Percentiles rank a stretch among this genome's conserved stretches.
phyloP scores from a whole-genome alignment of 2,113 vertebrate species.

The Sinocyclocheilus grahami region DNA sequence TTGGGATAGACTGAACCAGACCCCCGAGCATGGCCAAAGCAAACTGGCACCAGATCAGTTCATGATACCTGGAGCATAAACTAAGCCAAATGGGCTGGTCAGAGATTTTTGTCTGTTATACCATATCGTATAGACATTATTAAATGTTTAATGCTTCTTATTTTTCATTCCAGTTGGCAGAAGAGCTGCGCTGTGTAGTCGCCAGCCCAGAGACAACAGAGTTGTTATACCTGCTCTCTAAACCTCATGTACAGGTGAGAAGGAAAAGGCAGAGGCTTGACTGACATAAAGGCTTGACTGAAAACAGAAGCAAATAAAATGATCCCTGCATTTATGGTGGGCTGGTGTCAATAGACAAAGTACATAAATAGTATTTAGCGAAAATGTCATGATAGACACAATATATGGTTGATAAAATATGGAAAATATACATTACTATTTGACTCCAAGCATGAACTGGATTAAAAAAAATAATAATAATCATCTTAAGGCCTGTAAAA shows the following conservation, averaged over 20 bases:
- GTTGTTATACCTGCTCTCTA: slow-evolving; percentile 64
- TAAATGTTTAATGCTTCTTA: not conserved
- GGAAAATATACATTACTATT: not conserved
- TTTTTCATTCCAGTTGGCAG: slow-evolving; percentile 60
- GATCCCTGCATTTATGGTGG: not conserved
- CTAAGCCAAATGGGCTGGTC: not conserved
- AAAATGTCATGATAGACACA: not conserved
- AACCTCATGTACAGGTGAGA: slow-evolving; percentile 71
- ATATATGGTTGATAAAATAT: not conserved
- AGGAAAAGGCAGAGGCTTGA: not conserved
- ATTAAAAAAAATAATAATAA: not conserved
- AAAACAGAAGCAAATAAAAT: slow-evolving; percentile 22
- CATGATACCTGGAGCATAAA: slow-evolving; percentile 16
- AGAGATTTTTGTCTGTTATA: not conserved
- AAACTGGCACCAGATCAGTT: not conserved
- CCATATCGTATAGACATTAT: not conserved
- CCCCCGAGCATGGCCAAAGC: not conserved
- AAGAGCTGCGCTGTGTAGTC: slow-evolving; percentile 55
- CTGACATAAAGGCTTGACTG: not conserved
- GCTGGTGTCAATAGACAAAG: not conserved
- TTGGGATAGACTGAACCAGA: slow-evolving; percentile 11
- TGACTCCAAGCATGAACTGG: not conserved
- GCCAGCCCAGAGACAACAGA: slow-evolving; percentile 66
- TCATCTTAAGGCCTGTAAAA: not conserved
- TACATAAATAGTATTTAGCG: not conserved